A percentile compares a stretch with the other conserved stretches of the same genome.
These are phyloP conservation scores for Furnarius figulus DNA, from an alignment of 2,113 vertebrate genomes.

Conservation along the genomic window DNA sequence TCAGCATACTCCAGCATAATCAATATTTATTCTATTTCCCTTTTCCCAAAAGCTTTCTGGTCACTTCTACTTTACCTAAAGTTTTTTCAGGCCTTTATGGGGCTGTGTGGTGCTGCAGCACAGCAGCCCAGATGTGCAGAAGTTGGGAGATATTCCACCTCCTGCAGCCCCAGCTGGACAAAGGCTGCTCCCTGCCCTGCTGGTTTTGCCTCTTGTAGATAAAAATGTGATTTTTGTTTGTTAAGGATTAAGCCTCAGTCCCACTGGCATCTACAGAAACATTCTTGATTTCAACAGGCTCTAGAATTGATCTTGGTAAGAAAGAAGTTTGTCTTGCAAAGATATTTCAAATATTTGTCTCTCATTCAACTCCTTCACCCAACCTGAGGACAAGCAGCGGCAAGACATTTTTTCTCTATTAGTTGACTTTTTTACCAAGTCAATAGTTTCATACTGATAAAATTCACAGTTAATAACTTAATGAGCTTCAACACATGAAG, in stretches of 20 bases:
- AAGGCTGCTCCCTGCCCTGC: neutral
- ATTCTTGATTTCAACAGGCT: neutral
- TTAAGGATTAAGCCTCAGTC: neutral
- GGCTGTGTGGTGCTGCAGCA: rapidly evolving
- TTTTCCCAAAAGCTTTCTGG: neutral
- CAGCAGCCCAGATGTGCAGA: neutral
- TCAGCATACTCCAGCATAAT: neutral
- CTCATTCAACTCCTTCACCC: neutral
- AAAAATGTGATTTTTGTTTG: neutral
- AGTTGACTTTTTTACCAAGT: neutral
- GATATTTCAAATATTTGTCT: slow-evolving; percentile 16
- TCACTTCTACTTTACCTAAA: neutral
- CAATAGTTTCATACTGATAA: neutral
- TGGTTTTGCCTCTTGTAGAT: neutral
- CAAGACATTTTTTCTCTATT: neutral
- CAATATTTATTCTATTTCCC: neutral
- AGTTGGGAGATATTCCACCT: neutral
- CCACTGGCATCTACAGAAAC: neutral
- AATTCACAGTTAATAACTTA: neutral
- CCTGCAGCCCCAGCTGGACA: rapidly evolving
- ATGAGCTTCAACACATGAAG: neutral
- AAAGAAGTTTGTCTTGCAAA: neutral
- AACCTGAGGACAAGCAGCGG: neutral
- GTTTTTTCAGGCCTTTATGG: neutral
- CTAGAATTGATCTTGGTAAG: neutral